Base-by-base conservation (phyloP, 2,113 vertebrate genomes). In the Aptenodytes forsteri region DNA sequence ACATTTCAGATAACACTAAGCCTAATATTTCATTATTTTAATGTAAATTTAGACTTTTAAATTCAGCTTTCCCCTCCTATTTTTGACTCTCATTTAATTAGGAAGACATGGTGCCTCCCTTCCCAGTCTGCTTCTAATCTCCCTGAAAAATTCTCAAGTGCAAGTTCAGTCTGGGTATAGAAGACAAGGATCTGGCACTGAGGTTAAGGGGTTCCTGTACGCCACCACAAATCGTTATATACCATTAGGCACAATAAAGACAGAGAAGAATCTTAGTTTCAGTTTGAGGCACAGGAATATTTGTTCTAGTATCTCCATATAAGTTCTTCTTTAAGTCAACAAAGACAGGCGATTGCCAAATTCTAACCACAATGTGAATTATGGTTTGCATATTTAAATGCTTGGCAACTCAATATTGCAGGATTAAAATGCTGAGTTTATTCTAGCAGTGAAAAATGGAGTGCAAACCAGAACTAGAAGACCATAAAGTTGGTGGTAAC, bases 321-420 rank as follows among this genome's bases (percentile, higher is more conserved):
- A 97, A 85, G 96, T 94, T 65, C 80, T 79, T 77, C 72, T 94
- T 89, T 54, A 94, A 96, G 94, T 91, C 95, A 96, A 89, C 59
- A 82, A 97, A 80, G 73, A 59, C 29, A 87, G 47, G 72, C n/a
- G 36, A 26, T 78, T 96, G 96, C 95, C 94, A 96, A 87, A 87
- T 88, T 89, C 82, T 77, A 93, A 97, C 96, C 94, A 80, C 94
- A 94, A 47, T 17, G 54, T 34, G 84, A 94, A 77, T 89, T 85
- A 69, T 6, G 30, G 87, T 83, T 94, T 91, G 75, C 73, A 83
- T 90, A 83, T 91, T 97, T 72, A 77, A 95, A 93, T 64, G 21
- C n/a, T 89, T 89, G 89, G 87, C 95, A 97, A 79, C 20, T 17
- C 71, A 62, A 16, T 69, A 72, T 0, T 50, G 62, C 42, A 66